Evolutionary conservation across 2,888 invertebrate species (phyloP), one percentile per base, ranked within the genome.

Genomic region (Galeruca laticollis): DNA sequence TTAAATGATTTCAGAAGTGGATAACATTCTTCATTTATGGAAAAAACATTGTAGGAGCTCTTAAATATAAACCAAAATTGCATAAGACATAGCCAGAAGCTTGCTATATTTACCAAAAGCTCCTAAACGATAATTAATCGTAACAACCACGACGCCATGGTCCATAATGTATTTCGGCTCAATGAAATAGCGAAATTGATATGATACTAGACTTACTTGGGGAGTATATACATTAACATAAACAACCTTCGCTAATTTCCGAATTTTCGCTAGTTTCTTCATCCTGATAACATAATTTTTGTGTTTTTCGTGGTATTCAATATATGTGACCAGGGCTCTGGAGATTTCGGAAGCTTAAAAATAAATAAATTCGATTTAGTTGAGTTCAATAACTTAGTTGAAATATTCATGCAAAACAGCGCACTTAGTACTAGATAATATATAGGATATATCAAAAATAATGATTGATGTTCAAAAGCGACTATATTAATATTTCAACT

Each of bases 61-160:
- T n/a, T n/a, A n/a, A n/a, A n/a, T n/a, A n/a, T n/a, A n/a, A n/a
- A n/a, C n/a, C n/a, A n/a, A n/a, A n/a, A n/a, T n/a, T n/a, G n/a
- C n/a, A n/a, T n/a, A 8, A 18, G 5, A n/a, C n/a, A 11, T 2
- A 8, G 13, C 4, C 10, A 35, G 15, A 59, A 10, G 33, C 10
- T 18, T 6, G 9, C 33, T 31, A 3, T 33, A 3, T 26, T 56
- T 37, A 67, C 91, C 93, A 67, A 93, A 80, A 0, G 91, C 89
- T 56, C 93, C 93, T 13, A 93, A 77, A 40, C 93, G 87, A 78
- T 93, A 93, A 82, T 90, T 92, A 0, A 93, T 78, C 3, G 90
- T 91, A 0, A 92, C 92, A 0, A 90, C 85, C 0, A 93, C 88
- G 3, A 91, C 85, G 73, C 91, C 88, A 40, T 86, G 82, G 61